Percentiles rank a stretch among this genome's conserved stretches.
These are phyloP conservation scores for Zeugodacus cucurbitae DNA, from an alignment of 1,140 invertebrate species.

Conservation along the genomic window DNA sequence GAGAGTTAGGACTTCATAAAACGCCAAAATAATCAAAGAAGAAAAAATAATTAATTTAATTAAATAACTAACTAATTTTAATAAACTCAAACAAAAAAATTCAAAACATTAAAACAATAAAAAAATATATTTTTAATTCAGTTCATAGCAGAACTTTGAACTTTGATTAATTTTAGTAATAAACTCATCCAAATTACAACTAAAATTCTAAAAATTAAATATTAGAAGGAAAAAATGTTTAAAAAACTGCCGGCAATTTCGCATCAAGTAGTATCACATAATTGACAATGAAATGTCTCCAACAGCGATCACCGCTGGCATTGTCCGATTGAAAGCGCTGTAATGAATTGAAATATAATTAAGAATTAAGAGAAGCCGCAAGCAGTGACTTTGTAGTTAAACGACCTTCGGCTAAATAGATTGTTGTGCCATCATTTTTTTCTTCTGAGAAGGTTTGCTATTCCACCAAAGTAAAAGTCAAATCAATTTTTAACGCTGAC, in stretches of 20 bases:
- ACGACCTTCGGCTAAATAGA: not conserved
- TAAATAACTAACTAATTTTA: no score
- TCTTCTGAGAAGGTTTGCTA: not conserved
- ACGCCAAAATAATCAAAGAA: not conserved
- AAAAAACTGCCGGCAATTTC: no score
- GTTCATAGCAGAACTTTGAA: no score
- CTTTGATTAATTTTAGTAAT: no score
- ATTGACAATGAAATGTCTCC: not conserved
- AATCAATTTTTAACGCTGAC: not conserved
- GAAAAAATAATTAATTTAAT: no score
- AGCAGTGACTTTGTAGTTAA: not conserved
- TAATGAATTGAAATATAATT: not conserved
- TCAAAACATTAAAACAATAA: no score
- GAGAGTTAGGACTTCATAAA: not conserved
- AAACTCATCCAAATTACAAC: not conserved
- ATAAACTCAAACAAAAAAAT: no score
- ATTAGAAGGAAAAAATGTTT: not conserved
- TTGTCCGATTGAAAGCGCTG: not conserved
- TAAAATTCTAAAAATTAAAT: not conserved
- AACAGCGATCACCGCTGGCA: not conserved
- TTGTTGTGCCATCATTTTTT: not conserved
- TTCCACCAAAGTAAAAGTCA: not conserved
- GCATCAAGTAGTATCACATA: not conserved
- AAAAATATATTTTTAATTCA: no score
- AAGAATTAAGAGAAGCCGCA: not conserved